phyloP scores from a whole-genome alignment of 2,113 vertebrate genomes.

The Bos indicus region DNA sequence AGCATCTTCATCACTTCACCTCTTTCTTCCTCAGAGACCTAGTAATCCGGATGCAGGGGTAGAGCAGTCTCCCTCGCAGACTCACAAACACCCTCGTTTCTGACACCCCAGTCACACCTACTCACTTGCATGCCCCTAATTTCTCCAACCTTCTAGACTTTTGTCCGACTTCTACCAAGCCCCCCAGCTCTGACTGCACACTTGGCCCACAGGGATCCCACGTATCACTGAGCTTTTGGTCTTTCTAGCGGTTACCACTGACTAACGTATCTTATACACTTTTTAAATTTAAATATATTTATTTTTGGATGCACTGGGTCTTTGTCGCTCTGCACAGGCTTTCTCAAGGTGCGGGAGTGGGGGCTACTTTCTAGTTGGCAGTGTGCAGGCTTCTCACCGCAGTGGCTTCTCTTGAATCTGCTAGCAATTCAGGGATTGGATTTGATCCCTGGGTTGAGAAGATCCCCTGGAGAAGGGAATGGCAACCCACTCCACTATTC shows the following conservation, averaged over 20 bases:
- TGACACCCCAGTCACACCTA: neutral
- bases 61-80: neutral
- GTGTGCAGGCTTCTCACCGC: neutral
- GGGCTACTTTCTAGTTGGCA: neutral
- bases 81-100: neutral
- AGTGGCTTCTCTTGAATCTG: neutral
- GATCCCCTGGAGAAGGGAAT: neutral
- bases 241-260: too few relatives aligned
- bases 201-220: neutral
- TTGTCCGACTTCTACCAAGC: rapidly evolving
- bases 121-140: neutral
- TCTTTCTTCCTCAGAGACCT: neutral
- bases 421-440: neutral
- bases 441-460: neutral
- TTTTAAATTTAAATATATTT: neutral
- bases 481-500: neutral
- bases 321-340: neutral
- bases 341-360: neutral
- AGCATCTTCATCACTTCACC: too few relatives aligned
- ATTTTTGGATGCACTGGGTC: neutral
- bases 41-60: neutral
- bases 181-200: neutral
- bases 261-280: neutral
- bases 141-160: neutral
- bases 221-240: neutral